Conservation (phyloP, 2,888 invertebrate species). For the Nudaria mundana region DNA sequence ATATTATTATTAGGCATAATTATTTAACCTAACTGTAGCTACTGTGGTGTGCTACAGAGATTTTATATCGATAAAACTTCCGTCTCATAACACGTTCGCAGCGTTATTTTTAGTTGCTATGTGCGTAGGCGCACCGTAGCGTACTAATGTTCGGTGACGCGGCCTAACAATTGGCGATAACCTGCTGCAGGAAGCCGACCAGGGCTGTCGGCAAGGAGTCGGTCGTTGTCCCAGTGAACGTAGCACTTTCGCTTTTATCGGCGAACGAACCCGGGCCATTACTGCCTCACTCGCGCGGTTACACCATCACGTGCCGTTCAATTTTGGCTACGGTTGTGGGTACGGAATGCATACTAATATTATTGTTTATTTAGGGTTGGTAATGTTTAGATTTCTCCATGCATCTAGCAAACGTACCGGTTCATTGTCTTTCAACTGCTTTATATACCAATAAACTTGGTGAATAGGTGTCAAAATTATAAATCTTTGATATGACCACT, state of each 20-base stretch:
- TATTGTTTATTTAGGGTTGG: slow-evolving; percentile 59
- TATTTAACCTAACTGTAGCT: too few relatives aligned
- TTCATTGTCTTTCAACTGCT: slow-evolving; percentile 37
- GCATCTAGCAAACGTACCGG: slow-evolving; percentile 29
- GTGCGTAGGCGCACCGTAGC: slow-evolving; percentile 20
- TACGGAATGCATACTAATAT: slow-evolving; percentile 69
- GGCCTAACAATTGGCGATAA: slow-evolving; percentile 46
- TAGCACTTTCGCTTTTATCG: slow-evolving; percentile 78
- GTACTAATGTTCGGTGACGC: slow-evolving; percentile 29
- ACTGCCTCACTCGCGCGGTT: slow-evolving; percentile 72
- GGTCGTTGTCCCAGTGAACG: slow-evolving; percentile 80
- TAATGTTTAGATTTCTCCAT: slow-evolving; percentile 71
- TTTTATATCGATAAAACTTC: background rate
- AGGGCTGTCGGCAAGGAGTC: slow-evolving; percentile 63
- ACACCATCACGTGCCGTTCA: slow-evolving; percentile 62
- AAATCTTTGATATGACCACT: too few relatives aligned
- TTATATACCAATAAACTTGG: slow-evolving; percentile 37
- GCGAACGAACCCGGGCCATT: slow-evolving; percentile 78
- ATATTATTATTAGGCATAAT: too few relatives aligned
- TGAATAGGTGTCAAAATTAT: slow-evolving; percentile 29
- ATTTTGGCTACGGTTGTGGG: slow-evolving; percentile 69
- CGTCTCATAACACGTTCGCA: slow-evolving; percentile 11
- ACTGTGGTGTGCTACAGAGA: background rate
- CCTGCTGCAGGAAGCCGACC: slow-evolving; percentile 57
- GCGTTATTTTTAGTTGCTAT: slow-evolving; percentile 9